Percentiles rank a stretch among this genome's conserved stretches.
phyloP scores from a whole-genome alignment of 2,113 vertebrate species.

The Lepisosteus oculatus region DNA sequence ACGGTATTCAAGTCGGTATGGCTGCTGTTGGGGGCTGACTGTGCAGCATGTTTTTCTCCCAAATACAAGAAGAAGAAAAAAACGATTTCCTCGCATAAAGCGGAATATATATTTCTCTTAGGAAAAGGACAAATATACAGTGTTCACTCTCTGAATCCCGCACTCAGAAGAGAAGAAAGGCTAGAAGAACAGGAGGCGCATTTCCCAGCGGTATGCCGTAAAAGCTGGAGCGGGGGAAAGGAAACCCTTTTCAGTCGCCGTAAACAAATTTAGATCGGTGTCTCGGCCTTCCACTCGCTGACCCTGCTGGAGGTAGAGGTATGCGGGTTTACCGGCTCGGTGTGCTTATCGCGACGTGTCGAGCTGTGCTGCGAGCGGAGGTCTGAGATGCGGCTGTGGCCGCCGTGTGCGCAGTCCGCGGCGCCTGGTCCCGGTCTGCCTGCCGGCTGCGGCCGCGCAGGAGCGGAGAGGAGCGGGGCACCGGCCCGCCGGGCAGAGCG shows the following conservation, averaged over 20 bases:
- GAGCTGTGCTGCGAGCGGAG: too few relatives aligned
- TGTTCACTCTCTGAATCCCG: background rate
- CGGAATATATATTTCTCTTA: background rate
- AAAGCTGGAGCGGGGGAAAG: background rate
- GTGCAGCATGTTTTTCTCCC: background rate
- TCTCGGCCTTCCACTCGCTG: constrained; percentile 4
- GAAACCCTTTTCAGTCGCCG: background rate
- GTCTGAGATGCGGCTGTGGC: too few relatives aligned
- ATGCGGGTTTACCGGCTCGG: background rate
- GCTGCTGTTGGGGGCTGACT: background rate
- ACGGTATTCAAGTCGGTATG: background rate
- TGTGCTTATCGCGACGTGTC: background rate
- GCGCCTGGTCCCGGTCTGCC: too few relatives aligned
- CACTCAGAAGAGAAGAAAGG: background rate
- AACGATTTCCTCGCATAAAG: too few relatives aligned
- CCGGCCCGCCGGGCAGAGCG: too few relatives aligned
- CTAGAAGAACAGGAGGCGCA: background rate
- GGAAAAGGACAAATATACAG: too few relatives aligned
- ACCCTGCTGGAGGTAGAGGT: background rate
- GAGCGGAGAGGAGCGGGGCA: too few relatives aligned
- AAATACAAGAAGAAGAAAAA: too few relatives aligned
- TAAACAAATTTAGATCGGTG: constrained; percentile 16
- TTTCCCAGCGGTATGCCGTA: constrained; percentile 5
- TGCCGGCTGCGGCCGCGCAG: too few relatives aligned
- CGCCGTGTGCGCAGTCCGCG: too few relatives aligned